Percentiles rank a stretch among this genome's conserved stretches.
Evolutionary conservation across 2,888 invertebrate genomes (phyloP).

Genomic region (Nemapogon koenigi): DNA sequence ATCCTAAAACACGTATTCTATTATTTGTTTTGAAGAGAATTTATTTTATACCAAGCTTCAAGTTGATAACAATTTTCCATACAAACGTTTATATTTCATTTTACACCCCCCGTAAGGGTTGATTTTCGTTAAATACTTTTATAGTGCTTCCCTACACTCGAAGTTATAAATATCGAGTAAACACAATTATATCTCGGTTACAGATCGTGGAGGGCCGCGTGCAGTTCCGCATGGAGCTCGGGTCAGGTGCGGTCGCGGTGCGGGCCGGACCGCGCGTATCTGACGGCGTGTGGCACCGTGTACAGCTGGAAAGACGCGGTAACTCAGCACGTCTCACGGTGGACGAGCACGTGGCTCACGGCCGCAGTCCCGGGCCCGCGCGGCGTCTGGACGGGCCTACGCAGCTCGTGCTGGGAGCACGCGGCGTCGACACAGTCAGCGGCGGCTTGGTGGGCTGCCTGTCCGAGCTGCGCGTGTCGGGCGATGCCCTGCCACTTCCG

Average conservation of each 20-base stretch:
- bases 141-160: too few species aligned
- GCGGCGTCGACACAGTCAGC: constrained; percentile 71
- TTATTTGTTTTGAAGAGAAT: too few species aligned
- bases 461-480: constrained; percentile 82
- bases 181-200: not conserved
- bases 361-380: constrained; percentile 70
- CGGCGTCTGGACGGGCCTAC: constrained; percentile 71
- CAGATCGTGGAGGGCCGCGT: constrained; percentile 76
- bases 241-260: constrained; percentile 87
- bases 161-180: too few species aligned
- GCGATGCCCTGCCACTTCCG: constrained; percentile 73
- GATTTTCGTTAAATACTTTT: too few species aligned
- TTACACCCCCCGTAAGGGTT: too few species aligned
- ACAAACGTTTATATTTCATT: too few species aligned
- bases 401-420: constrained; percentile 75
- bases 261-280: constrained; percentile 64
- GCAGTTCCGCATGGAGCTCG: constrained; percentile 91
- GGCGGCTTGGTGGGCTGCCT: constrained; percentile 92
- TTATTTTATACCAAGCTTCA: too few species aligned
- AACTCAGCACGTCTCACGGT: constrained; percentile 80
- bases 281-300: constrained; percentile 73
- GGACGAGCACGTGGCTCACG: constrained; percentile 83
- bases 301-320: constrained; percentile 81
- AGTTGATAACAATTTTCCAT: constrained; percentile 1
- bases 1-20: too few species aligned